phyloP scores from a whole-genome alignment of 2,888 invertebrate genomes.

The Hirtodrosophila alboralis region DNA sequence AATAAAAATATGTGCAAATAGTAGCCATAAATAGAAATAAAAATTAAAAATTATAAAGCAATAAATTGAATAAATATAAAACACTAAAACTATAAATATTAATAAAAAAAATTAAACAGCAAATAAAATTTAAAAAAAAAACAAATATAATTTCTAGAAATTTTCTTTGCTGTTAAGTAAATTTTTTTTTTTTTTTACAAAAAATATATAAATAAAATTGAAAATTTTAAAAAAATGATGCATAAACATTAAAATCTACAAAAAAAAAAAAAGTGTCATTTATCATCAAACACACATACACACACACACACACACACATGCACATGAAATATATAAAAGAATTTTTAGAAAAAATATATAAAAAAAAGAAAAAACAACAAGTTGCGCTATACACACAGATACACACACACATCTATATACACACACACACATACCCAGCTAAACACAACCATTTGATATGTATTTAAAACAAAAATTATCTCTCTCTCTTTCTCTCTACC shows the following conservation, averaged over 20 bases:
- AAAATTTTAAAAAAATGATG: slow-evolving; percentile 30
- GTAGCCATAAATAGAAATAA: slow-evolving; percentile 3
- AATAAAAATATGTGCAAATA: slow-evolving; percentile 4
- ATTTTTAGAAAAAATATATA: slow-evolving; percentile 4
- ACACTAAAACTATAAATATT: slow-evolving; percentile 1
- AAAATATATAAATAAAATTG: slow-evolving; percentile 2
- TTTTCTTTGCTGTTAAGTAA: slow-evolving; percentile 25
- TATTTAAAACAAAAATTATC: slow-evolving; percentile 50
- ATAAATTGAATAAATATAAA: neutral
- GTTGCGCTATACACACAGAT: slow-evolving; percentile 46
- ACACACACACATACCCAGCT: slow-evolving; percentile 17
- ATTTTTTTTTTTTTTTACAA: too few species aligned
- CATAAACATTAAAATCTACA: slow-evolving; percentile 57
- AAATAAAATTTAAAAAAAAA: slow-evolving; percentile 5
- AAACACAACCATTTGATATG: slow-evolving; percentile 34
- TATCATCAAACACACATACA: slow-evolving; percentile 54
- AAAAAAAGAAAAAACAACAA: slow-evolving; percentile 37
- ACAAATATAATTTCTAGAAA: too few species aligned
- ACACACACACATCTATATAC: slow-evolving; percentile 17
- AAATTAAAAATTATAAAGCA: slow-evolving; percentile 4
- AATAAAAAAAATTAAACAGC: too few species aligned
- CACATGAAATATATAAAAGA: slow-evolving; percentile 10
- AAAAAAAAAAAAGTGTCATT: slow-evolving; percentile 63
- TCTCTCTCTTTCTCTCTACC: slow-evolving; percentile 44
- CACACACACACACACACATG: slow-evolving; percentile 27